phyloP scores from a whole-genome alignment of 2,797 vertebrate genomes.

The Zonotrichia albicollis region DNA sequence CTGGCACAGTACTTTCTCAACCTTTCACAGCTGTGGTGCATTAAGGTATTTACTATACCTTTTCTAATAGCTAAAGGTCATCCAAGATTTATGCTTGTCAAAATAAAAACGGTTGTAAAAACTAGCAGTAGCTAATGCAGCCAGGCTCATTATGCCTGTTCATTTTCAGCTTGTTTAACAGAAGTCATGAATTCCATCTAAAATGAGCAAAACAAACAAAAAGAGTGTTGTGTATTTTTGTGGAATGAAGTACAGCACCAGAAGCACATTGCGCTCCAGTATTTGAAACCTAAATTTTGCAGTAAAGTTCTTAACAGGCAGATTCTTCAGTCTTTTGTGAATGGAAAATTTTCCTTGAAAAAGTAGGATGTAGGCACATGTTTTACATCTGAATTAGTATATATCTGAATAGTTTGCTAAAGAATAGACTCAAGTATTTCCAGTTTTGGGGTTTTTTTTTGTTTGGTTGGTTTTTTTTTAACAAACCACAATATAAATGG shows the following conservation, averaged over 20 bases:
- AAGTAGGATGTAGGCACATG: neutral
- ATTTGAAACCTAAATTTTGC: neutral
- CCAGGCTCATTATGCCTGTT: neutral
- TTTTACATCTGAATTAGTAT: neutral
- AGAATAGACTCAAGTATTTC: neutral
- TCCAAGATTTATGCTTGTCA: neutral
- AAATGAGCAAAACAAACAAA: neutral
- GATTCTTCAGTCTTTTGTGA: neutral
- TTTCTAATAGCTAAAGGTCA: neutral
- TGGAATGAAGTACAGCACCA: neutral
- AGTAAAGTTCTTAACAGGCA: neutral
- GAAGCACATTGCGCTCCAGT: neutral
- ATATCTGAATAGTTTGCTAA: neutral
- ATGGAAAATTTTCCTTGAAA: neutral
- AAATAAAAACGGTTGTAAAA: neutral
- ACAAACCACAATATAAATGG: neutral
- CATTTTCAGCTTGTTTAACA: neutral
- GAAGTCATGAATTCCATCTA: neutral
- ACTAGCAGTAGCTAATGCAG: neutral
- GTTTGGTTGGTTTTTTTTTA: neutral
- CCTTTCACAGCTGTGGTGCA: neutral
- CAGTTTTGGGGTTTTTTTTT: neutral
- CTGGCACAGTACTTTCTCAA: neutral
- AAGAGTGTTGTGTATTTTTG: neutral
- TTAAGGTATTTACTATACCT: neutral